Percentiles rank a stretch among this genome's conserved stretches.
These are phyloP conservation scores for Centruroides vittatus DNA, from an alignment of 1,140 invertebrate genomes.

Conservation along the genomic window DNA sequence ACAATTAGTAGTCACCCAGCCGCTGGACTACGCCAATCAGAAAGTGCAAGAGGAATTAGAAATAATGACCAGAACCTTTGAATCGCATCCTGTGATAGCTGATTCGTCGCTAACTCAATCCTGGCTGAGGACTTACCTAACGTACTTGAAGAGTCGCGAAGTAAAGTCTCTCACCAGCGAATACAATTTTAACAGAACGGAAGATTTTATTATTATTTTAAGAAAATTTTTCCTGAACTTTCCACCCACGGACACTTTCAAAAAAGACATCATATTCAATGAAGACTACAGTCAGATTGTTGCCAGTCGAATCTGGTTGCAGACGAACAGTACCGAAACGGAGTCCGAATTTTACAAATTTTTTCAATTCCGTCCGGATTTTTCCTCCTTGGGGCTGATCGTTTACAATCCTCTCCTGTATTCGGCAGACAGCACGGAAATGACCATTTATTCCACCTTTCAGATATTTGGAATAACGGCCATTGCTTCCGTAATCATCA, in stretches of 20 bases:
- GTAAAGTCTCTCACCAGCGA: conserved; percentile 44
- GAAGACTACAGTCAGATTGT: conserved; percentile 52
- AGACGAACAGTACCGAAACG: conserved; percentile 72
- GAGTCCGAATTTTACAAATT: conserved; percentile 78
- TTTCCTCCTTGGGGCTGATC: conserved; percentile 66
- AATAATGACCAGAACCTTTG: conserved; percentile 56
- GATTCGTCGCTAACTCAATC: conserved; percentile 68
- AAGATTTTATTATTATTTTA: conserved; percentile 54
- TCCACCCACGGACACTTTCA: conserved; percentile 41
- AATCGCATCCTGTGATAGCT: conserved; percentile 60
- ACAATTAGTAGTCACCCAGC: conserved; percentile 66
- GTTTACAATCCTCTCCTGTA: conserved; percentile 89
- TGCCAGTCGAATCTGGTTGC: conserved; percentile 70
- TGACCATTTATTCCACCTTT: conserved; percentile 77
- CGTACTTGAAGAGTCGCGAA: conserved; percentile 54
- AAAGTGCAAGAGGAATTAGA: conserved; percentile 59
- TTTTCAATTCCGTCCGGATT: conserved; percentile 54
- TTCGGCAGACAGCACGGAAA: conserved; percentile 86
- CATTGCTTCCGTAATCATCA: conserved; percentile 84
- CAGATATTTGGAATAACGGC: conserved; percentile 85
- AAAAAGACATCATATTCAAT: conserved; percentile 71
- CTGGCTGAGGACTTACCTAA: conserved; percentile 70
- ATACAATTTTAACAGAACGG: conserved; percentile 51
- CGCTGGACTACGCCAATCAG: conserved; percentile 70
- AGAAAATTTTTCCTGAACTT: conserved; percentile 40